Evolutionary conservation across 2,797 vertebrate species (phyloP).

Genomic region (Thunnus albacares): DNA sequence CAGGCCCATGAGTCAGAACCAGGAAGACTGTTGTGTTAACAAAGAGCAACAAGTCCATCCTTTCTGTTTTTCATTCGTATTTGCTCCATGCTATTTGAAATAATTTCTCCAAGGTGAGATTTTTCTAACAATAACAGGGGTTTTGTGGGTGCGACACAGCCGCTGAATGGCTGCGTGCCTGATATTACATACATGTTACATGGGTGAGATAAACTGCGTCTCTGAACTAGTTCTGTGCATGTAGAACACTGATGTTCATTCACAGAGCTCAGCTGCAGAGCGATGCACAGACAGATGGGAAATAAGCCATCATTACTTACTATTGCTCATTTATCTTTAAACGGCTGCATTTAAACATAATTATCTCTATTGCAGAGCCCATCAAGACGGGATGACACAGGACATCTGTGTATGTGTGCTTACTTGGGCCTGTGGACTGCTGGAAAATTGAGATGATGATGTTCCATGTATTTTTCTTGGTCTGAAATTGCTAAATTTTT

Average conservation of each 20-base stretch:
- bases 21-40: conserved; percentile 54
- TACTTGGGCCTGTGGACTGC: conserved; percentile 43
- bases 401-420: conserved; percentile 75
- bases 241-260: conserved; percentile 78
- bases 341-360: conserved; percentile 83
- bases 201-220: conserved; percentile 36
- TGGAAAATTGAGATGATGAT: conserved; percentile 74
- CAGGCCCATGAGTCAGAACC: conserved; percentile 45
- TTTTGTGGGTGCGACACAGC: conserved; percentile 11
- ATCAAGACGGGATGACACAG: conserved; percentile 67
- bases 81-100: conserved; percentile 16
- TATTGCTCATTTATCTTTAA: conserved; percentile 88
- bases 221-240: conserved; percentile 30
- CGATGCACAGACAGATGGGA: conserved; percentile 78
- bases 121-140: conserved; percentile 1
- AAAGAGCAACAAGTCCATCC: conserved; percentile 40
- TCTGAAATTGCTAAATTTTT: conserved; percentile 64
- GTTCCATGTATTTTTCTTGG: conserved; percentile 72
- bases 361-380: conserved; percentile 81
- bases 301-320: conserved; percentile 83
- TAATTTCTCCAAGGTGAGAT: conserved; percentile 9
- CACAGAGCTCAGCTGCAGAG: conserved; percentile 72
- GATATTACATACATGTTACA: conserved; percentile 16
- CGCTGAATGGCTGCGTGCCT: conserved; percentile 26
- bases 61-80: conserved; percentile 23